phyloP scores from a whole-genome alignment of 2,113 vertebrate species.

The Takifugu flavidus region DNA sequence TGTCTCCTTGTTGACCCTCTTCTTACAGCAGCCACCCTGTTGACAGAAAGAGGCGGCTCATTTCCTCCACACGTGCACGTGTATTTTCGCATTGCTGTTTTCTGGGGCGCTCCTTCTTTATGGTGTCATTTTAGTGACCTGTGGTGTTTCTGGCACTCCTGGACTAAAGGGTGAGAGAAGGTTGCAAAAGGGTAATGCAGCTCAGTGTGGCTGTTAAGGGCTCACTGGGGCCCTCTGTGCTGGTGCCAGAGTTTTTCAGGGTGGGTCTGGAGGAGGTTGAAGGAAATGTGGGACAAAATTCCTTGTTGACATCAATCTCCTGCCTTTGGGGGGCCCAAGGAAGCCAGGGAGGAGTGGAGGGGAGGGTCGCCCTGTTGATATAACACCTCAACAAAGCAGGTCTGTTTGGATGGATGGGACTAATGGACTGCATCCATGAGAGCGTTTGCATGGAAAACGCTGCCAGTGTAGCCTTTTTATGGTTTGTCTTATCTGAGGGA shows the following conservation, averaged over 20 bases:
- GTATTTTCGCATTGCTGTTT: conserved; percentile 39
- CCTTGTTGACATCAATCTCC: conserved; percentile 78
- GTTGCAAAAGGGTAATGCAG: conserved; percentile 39
- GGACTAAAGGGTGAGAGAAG: conserved; percentile 39
- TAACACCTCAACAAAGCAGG: conserved; percentile 79
- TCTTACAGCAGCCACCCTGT: conserved; percentile 54
- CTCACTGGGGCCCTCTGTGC: conserved; percentile 69
- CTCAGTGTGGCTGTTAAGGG: conserved; percentile 57
- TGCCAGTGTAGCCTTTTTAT: conserved; percentile 33
- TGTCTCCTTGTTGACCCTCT: conserved; percentile 36
- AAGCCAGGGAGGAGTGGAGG: conserved; percentile 66
- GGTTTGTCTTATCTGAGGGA: conserved; percentile 33
- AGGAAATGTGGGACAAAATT: conserved; percentile 73
- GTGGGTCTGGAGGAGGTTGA: conserved; percentile 62
- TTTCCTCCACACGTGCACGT: conserved; percentile 49
- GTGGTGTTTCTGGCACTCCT: conserved; percentile 61
- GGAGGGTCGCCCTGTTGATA: conserved; percentile 74
- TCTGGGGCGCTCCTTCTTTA: conserved; percentile 64
- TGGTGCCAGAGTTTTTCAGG: conserved; percentile 68
- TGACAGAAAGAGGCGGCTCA: conserved; percentile 57
- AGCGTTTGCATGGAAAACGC: conserved; percentile 58
- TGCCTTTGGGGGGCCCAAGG: conserved; percentile 74
- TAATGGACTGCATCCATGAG: conserved; percentile 66
- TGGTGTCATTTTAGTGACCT: conserved; percentile 52
- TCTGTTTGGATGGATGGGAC: conserved; percentile 70